These are phyloP conservation scores for Rhopalosiphum padi DNA, from an alignment of 1,140 invertebrate genomes.

Conservation along the genomic window DNA sequence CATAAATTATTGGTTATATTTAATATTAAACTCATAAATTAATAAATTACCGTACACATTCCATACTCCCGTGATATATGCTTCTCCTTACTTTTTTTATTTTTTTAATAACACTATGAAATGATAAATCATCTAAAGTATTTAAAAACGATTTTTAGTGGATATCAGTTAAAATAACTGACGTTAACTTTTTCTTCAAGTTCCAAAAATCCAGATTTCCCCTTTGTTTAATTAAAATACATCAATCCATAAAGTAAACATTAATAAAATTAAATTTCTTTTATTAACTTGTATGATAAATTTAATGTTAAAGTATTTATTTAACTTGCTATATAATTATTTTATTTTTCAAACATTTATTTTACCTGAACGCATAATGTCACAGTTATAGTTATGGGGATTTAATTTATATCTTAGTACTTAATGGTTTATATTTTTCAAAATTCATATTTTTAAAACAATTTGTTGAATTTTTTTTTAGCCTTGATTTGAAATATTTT, in stretches of 20 bases:
- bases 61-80: background rate
- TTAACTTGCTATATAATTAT: background rate
- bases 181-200: background rate
- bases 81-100: background rate
- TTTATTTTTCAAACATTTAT: too few species aligned
- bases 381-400: background rate
- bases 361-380: too few species aligned
- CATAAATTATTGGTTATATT: conserved; percentile 5
- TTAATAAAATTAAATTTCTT: background rate
- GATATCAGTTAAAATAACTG: background rate
- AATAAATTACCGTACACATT: background rate
- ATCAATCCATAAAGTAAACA: background rate
- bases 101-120: background rate
- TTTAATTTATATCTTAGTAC: background rate
- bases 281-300: background rate
- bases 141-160: background rate
- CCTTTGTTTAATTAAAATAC: background rate
- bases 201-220: background rate
- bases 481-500: background rate
- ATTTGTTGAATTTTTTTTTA: background rate
- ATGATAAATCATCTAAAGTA: background rate
- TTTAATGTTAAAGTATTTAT: background rate
- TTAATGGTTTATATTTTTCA: background rate
- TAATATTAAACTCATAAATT: conserved; percentile 19
- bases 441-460: background rate